Evolutionary conservation across 2,113 vertebrate species (phyloP).

Genomic region (Ornithorhynchus anatinus): DNA sequence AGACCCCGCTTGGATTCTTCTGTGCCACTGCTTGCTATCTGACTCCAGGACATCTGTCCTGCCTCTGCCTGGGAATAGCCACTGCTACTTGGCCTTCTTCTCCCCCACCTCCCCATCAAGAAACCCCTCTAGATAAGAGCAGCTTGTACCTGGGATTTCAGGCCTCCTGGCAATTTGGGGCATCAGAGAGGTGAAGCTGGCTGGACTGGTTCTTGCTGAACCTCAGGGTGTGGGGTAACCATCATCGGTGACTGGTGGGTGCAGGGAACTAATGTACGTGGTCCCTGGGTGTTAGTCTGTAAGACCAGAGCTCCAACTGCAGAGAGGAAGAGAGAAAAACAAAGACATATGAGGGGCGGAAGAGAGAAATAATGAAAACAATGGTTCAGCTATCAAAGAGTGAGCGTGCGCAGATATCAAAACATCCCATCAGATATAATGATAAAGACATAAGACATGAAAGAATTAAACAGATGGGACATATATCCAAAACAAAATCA

Average conservation of each 20-base stretch:
- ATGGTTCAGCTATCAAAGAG: neutral
- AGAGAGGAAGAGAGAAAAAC: neutral
- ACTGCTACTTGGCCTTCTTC: neutral
- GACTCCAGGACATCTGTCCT: neutral
- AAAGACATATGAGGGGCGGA: neutral
- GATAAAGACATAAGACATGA: neutral
- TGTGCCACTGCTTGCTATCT: too few relatives aligned
- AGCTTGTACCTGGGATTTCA: conserved; percentile 46
- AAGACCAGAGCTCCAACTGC: conserved; percentile 38
- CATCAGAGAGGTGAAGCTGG: neutral
- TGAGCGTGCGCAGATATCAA: neutral
- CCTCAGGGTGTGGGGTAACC: neutral
- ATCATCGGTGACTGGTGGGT: neutral
- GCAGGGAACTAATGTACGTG: neutral
- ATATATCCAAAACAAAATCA: neutral
- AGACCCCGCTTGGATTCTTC: too few relatives aligned
- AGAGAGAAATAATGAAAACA: neutral
- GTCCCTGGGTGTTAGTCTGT: conserved; percentile 2
- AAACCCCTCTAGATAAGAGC: fast-evolving
- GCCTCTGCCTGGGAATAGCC: neutral
- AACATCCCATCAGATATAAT: neutral
- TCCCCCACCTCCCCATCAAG: neutral
- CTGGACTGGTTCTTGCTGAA: neutral
- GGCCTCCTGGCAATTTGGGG: neutral
- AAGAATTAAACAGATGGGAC: neutral